Base-by-base conservation (phyloP, 2,888 invertebrate genomes). In the Euplexia lucipara region DNA sequence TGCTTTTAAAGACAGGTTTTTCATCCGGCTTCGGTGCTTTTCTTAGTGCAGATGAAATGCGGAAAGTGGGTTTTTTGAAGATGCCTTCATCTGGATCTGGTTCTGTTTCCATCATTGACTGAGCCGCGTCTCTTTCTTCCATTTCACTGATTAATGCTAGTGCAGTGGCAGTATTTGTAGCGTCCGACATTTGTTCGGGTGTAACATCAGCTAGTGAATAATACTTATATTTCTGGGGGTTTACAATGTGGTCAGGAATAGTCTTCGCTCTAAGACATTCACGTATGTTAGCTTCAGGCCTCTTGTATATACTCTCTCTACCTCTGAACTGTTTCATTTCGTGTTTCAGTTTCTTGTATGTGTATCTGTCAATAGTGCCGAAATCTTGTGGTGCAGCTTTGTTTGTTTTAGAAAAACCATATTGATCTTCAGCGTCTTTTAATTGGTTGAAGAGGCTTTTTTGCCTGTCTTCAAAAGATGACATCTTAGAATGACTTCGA, bases 181-280 rank as follows among this genome's bases (percentile, higher is more conserved):
- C 95, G 62, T 98, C 98, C 0, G 98, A 97, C 93, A 98, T 97
- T 83, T 98, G 98, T 16, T 96, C 96, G 63, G 95, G 96, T 8
- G 96, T 95, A 3, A 98, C 98, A 96, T 98, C 98, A 30, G 96
- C 97, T 18, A 98, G 90, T 16, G 97, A 96, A 84, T 98, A 98
- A 84, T 97, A 97, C 12, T 96, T 97, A 97, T 98, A 98, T 86
- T 97, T 98, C 69, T 97, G 96, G 14, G 98, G 98, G 91, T 98
- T 97, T 74, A 96, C 96, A 83, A 97, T 96, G 83, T 96, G 96
- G 73, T 87, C 92, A 62, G 90, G 93, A 67, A 88, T 85, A 60
- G 82, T 91, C 86, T 85, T 94, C 16, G 83, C 91, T 51, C 96
- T 95, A 37, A 96, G 89, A 79, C 96, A 96, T 69, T 96, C 95